phyloP scores from a whole-genome alignment of 1,140 invertebrate genomes.

The Penaeus vannamei region DNA sequence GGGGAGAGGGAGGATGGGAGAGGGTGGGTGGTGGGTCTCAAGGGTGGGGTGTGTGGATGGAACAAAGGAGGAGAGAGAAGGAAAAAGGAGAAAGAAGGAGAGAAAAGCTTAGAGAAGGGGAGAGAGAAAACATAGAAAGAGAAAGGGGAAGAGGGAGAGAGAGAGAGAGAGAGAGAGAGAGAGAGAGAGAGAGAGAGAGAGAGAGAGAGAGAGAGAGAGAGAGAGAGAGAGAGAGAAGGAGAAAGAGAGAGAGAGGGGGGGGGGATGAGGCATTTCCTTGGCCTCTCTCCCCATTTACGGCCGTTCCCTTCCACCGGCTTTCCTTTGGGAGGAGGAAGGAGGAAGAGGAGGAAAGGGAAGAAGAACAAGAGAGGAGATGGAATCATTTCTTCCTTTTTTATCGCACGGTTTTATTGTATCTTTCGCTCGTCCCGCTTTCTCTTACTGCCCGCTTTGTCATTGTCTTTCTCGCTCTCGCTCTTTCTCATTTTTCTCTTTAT shows the following conservation, averaged over 20 bases:
- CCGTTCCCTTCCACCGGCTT: neutral
- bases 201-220: slow-evolving; percentile 3
- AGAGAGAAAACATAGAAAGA: neutral
- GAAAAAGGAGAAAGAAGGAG: neutral
- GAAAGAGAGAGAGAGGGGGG: neutral
- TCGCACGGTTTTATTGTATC: neutral
- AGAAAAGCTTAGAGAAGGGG: neutral
- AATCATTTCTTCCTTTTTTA: slow-evolving; percentile 30
- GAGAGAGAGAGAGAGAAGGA: neutral
- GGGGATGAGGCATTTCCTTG: slow-evolving; percentile 1
- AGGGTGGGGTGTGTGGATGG: too few relatives aligned
- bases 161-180: neutral
- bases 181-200: slow-evolving; percentile 27
- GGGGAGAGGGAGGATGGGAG: too few relatives aligned
- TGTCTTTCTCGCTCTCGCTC: slow-evolving; percentile 63
- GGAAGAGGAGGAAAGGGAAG: neutral
- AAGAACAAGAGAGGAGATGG: neutral
- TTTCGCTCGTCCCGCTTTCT: too few relatives aligned
- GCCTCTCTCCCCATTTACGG: neutral
- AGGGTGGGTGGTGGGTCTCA: too few relatives aligned
- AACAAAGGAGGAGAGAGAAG: neutral
- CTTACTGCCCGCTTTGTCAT: slow-evolving; percentile 4
- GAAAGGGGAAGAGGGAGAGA: too few relatives aligned
- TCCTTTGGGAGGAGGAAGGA: neutral
- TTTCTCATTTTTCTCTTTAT: slow-evolving; percentile 40